Evolutionary conservation across 2,888 invertebrate genomes (phyloP), one percentile per base, ranked within the genome.

Genomic region (Lasioglossum zephyrum): DNA sequence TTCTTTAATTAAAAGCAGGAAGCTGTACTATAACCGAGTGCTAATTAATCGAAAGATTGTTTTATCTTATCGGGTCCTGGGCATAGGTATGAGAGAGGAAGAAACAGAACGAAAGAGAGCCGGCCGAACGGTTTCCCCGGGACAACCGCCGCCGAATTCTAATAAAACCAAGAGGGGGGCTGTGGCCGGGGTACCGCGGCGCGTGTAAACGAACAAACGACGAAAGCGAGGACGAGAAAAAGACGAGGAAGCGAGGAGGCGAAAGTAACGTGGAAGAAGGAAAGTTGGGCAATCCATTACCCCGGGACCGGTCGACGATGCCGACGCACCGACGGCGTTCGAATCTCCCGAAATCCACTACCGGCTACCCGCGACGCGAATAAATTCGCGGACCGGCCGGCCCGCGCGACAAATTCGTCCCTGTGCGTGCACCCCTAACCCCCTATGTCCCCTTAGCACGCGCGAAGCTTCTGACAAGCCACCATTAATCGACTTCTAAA

Each of bases 1-100:
- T 86, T 90, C 90, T 90, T 90, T 88, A 90, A 90, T 90, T 90
- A 90, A 90, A 88, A 88, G 87, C 84, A 90, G 87, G 82, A 87
- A 88, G 86, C 86, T 90, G 73, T 74, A 66, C 84, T 79, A 78
- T 87, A 90, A 86, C 70, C 70, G 82, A 78, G 73, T 76, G 81
- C 87, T 86, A 88, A 90, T 86, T 90, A 88, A 90, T 89, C 87
- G 86, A 70, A 79, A 87, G 86, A 81, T 87, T 87, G 88, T 83
- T 83, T 88, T 88, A 88, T 88, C 88, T 88, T 88, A 88, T 88
- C 88, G 87, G 66, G 36, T 3, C n/a, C 9, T 3, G n/a, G 11
- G 11, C 11, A 57, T 57, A 57, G 57, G 57, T n/a, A 22, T 9
- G 53, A 57, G n/a, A 57, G 57, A 57, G n/a, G 4, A 1, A 11